These are phyloP conservation scores for Coccyzus lansbergi DNA, from an alignment of 2,797 vertebrate species.

Conservation along the genomic window DNA sequence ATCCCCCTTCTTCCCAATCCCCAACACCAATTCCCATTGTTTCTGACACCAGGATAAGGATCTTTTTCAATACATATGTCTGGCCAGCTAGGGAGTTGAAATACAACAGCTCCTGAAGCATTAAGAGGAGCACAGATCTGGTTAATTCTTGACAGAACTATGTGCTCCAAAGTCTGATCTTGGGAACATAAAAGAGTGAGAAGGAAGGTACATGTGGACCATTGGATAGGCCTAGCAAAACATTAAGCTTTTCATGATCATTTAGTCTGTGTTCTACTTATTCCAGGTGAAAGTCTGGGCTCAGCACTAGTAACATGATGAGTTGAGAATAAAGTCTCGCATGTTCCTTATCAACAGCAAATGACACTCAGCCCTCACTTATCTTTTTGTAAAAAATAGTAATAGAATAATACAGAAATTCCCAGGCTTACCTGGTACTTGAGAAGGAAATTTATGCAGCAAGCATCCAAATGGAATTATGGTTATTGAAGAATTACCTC, in stretches of 20 bases:
- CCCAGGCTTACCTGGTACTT: conserved; percentile 74
- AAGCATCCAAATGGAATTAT: conserved; percentile 82
- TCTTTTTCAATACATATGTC: not conserved
- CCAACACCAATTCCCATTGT: not conserved
- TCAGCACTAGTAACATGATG: fast-evolving
- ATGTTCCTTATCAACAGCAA: not conserved
- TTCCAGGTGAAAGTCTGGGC: not conserved
- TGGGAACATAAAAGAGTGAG: not conserved
- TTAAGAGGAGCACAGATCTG: not conserved
- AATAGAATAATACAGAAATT: not conserved
- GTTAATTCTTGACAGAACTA: not conserved
- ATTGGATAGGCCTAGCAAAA: not conserved
- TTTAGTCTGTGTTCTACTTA: not conserved
- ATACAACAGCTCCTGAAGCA: not conserved
- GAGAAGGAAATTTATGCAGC: conserved; percentile 83
- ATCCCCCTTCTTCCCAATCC: not conserved
- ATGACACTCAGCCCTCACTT: not conserved
- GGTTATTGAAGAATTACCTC: conserved; percentile 87
- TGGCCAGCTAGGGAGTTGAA: not conserved
- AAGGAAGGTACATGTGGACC: not conserved
- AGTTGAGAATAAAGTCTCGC: not conserved
- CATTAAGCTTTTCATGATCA: not conserved
- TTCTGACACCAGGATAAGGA: not conserved
- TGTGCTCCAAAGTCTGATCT: not conserved
- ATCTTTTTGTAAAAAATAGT: not conserved